Evolutionary conservation across 1,140 invertebrate genomes (phyloP), one percentile per base, ranked within the genome.

Genomic region (Drosophila parabipectinata): DNA sequence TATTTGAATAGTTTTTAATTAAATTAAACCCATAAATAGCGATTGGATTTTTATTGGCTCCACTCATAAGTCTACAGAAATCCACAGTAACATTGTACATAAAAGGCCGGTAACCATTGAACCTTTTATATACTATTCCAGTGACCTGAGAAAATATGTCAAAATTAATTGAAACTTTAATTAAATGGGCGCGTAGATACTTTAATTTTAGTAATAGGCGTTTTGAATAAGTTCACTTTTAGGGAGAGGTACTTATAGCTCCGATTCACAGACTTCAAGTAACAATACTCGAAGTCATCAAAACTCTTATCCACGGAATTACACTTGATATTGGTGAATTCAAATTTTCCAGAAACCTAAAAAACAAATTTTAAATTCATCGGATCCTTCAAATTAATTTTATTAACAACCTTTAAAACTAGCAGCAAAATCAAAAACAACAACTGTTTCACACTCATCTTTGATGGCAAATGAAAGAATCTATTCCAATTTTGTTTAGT

Each of bases 81-180:
- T 69, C 62, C 12, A 48, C 1, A 1, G 66, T 69, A 0, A 50
- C 1, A 18, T 69, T 69, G n/a, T 18, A 69, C 39, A 67, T 48
- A 9, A 67, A 69, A 0, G 51, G 66, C 7, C 47, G 44, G 3
- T 67, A 67, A 7, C 51, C 51, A 15, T 4, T 55, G 1, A 26
- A 8, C 4, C 34, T 10, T 2, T 67, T 67, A 1, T 44, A 45
- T 0, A 51, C n/a, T 0, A 10, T 9, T 14, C 9, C 10, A 54
- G 45, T 66, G 0, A 68, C 6, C 63, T 66, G 9, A 7, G 1
- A 26, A 3, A 57, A 8, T 28, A 32, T 21, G 21, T 21, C 3
- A 21, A 18, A 44, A 3, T 18, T 2, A 32, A 32, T 2, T 0
- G 1, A 32, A 3, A 39, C 24, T 39, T 9, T 4, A 7, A 4